Base-by-base conservation (phyloP, 2,113 vertebrate species). In the Suncus etruscus region DNA sequence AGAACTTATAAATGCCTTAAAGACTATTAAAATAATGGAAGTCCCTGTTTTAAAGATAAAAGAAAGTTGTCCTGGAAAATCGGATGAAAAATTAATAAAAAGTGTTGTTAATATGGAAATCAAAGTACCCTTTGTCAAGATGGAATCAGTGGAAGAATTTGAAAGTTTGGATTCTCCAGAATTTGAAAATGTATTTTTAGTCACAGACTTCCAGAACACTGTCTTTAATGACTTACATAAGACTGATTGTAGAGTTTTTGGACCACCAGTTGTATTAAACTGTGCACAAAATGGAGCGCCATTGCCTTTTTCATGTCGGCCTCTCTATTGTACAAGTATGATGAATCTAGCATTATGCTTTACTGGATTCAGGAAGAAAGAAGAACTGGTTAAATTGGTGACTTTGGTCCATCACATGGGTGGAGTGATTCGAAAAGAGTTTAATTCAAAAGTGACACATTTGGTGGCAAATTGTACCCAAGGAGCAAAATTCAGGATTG, bases 401-500 rank as follows among this genome's bases (percentile, higher is more conserved):
- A 99, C 98, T 90, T 96, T 99, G 94, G 99, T 99, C 86, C 99
- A 99, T 98, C 98, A 99, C 93, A 99, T 99, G 99, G 99, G 99
- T 73, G 99, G 99, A 80, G 98, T 98, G 94, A 99, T 99, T 96
- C 98, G 99, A 65, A 99, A 98, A 95, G 99, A 99, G 93, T 99
- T 99, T 65, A 99, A 98, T 95, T 98, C 99, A 48, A 99, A 99
- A 98, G 98, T 99, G 87, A 99, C 99, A 75, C 99, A 99, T 96
- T 98, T 99, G 90, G 98, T 99, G 69, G 99, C 99, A 31, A 98
- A 98, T 96, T 99, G 98, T 72, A 99, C 99, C 27, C 98, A 99
- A 70, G 99, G 99, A 94, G 99, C 99, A 97, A 99, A 99, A 96
- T 99, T 99, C 97, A 98, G 98, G 98, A 95, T 99, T 97, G 99